Percentiles rank a stretch among this genome's conserved stretches.
Evolutionary conservation across 1,140 invertebrate genomes (phyloP).

Genomic region (Mycetomoellerius zeteki): DNA sequence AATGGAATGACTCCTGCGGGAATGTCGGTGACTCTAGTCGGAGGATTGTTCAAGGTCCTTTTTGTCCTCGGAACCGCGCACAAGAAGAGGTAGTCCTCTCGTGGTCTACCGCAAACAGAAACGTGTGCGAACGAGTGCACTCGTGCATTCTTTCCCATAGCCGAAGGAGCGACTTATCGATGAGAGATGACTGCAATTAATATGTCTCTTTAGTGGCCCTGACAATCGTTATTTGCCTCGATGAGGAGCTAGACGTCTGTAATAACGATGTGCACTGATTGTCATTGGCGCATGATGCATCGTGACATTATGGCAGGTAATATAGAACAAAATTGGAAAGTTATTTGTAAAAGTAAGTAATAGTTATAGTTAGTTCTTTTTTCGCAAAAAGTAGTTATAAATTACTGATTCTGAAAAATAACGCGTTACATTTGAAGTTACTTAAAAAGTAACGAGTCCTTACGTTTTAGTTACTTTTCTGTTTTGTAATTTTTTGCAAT

Average conservation of each 20-base stretch:
- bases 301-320: neutral
- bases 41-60: constrained; percentile 73
- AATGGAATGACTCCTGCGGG: constrained; percentile 76
- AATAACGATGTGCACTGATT: neutral
- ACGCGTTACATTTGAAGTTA: no score
- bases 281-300: neutral
- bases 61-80: constrained; percentile 68
- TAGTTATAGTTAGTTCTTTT: no score
- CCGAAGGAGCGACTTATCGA: constrained; percentile 20
- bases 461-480: no score
- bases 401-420: no score
- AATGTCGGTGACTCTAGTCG: constrained; percentile 73
- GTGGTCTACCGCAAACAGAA: constrained; percentile 48
- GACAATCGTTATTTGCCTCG: constrained; percentile 61
- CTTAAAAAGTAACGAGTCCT: no score
- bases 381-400: no score
- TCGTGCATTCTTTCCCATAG: constrained; percentile 45
- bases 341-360: no score
- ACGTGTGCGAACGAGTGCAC: constrained; percentile 52
- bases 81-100: constrained; percentile 16
- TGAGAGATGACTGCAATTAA: constrained; percentile 69
- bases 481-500: no score
- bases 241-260: neutral
- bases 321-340: no score
- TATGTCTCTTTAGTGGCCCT: constrained; percentile 60